Evolutionary conservation across 1,140 invertebrate species (phyloP), one percentile per base, ranked within the genome.

Genomic region (Listronotus bonariensis): DNA sequence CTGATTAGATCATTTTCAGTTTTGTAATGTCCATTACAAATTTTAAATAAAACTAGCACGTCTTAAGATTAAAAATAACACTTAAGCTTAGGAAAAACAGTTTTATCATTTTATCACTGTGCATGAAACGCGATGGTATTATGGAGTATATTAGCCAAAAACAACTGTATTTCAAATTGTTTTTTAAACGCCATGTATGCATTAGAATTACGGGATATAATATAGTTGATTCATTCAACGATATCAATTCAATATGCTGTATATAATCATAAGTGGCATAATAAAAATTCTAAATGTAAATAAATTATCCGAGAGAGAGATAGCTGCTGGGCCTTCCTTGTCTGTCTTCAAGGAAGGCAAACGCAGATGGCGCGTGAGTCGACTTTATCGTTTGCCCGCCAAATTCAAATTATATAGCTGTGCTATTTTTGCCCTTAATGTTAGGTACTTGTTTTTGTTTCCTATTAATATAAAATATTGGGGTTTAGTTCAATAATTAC

Each of bases 151-250:
- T 49, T 49, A 49, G 46, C 6, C 14, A 15, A 54, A 18, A 54
- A 40, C n/a, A n/a, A 32, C 34, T 46, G 43, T 10, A 17, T 15
- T 17, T 11, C 12, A 54, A 38, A 32, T 38, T 54, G 38, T 54
- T 15, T 36, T n/a, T 36, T 14, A 32, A 38, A 54, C 15, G 38
- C 32, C 32, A 38, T 40, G 32, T 54, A 17, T 54, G 52, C 32
- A 54, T 54, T 54, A 54, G 34, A 43, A 10, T 31, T 17, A 56
- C 14, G 49, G 45, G 56, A 59, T 59, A 54, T 15, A 12, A 46
- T 59, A 6, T 59, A 59, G 56, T 46, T n/a, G 36, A 59, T 40
- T 56, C 56, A 59, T 34, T 59, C 43, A 59, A 59, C 42, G 56
- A 59, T 31, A 56, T 59, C 56, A 59, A 34, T 36, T 59, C 36